Base-by-base conservation (phyloP, 2,888 invertebrate genomes). In the Pterobdella sp. region DNA sequence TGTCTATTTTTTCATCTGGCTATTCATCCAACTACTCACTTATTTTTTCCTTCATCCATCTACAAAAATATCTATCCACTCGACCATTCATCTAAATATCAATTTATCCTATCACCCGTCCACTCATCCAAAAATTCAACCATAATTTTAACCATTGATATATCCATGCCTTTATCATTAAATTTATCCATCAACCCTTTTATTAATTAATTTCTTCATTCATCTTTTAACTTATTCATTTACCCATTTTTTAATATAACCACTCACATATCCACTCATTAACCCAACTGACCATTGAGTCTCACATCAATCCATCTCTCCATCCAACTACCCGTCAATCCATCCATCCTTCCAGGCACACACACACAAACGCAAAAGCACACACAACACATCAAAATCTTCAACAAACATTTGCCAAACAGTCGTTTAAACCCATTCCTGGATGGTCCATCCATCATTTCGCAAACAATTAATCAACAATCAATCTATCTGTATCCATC, bases 311-410 rank as follows among this genome's bases (percentile, higher is more conserved):
- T 22, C 60, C 60, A 56, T 56, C 60, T 26, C 7, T 56, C n/a
- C 7, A 56, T 56, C 60, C 60, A 4, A 4, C 26, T 22, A 7
- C n/a, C 60, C n/a, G 4, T 56, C 60, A 4, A 22, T 56, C n/a
- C 60, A 56, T 56, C 60, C n/a, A 56, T 56, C 60, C 60, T 22
- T 56, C n/a, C 60, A 7, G n/a, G n/a, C n/a, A n/a, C n/a, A n/a
- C n/a, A n/a, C n/a, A n/a, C n/a, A n/a, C n/a, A n/a, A n/a, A n/a
- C n/a, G n/a, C n/a, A n/a, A n/a, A n/a, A n/a, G n/a, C n/a, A n/a
- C n/a, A n/a, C n/a, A n/a, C n/a, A n/a, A n/a, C n/a, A n/a, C n/a
- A n/a, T n/a, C n/a, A n/a, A n/a, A n/a, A n/a, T n/a, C n/a, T n/a
- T n/a, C n/a, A n/a, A n/a, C n/a, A n/a, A n/a, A n/a, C n/a, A n/a